Conservation (phyloP, 2,888 invertebrate species). For the Ligdia adustata region DNA sequence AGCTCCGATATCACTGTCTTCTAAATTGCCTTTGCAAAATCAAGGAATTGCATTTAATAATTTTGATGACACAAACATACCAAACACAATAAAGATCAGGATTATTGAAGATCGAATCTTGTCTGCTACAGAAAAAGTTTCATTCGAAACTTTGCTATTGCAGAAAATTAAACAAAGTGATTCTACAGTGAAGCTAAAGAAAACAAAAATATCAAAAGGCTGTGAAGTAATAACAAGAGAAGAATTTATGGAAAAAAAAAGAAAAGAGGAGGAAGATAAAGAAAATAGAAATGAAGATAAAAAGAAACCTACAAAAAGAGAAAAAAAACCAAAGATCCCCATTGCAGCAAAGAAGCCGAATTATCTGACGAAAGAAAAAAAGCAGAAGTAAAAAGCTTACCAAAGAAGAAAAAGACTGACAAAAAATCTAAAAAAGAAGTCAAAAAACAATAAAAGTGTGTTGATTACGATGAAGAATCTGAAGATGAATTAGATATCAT, state of each 20-base stretch:
- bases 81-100: too few species aligned
- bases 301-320: neutral
- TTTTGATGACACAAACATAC: too few species aligned
- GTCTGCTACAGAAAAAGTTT: constrained; percentile 2
- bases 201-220: constrained; percentile 13
- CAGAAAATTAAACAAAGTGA: constrained; percentile 8
- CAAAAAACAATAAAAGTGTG: constrained; percentile 5
- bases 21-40: too few species aligned
- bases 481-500: constrained; percentile 7
- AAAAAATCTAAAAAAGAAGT: constrained; percentile 1
- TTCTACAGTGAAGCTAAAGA: constrained; percentile 6
- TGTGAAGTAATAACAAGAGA: constrained; percentile 11
- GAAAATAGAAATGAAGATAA: too few species aligned
- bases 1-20: too few species aligned
- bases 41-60: too few species aligned
- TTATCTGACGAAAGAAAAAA: constrained; percentile 4
- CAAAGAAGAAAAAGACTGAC: constrained; percentile 4
- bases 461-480: constrained; percentile 14
- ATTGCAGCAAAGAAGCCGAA: constrained; percentile 3
- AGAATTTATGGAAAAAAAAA: constrained; percentile 1
- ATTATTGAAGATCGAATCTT: too few species aligned
- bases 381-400: constrained; percentile 3
- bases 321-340: constrained; percentile 3
- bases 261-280: too few species aligned
- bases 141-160: constrained; percentile 6